Conservation (phyloP, 2,113 vertebrate genomes). For the Holacanthus passer region DNA sequence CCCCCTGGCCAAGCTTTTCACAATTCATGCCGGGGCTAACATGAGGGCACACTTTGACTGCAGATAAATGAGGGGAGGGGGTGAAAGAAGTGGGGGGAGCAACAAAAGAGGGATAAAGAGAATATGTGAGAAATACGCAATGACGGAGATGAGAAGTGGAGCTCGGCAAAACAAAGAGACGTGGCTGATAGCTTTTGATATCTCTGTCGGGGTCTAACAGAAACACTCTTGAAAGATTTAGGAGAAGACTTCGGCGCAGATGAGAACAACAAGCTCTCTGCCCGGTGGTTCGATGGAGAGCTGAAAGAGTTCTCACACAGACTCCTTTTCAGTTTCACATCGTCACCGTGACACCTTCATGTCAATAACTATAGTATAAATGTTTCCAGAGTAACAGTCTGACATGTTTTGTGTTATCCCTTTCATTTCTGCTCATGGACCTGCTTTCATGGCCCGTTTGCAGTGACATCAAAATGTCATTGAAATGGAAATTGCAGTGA, state of each 20-base stretch:
- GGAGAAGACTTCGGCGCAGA: not conserved
- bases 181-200: conserved; percentile 45
- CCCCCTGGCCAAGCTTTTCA: conserved; percentile 45
- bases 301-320: not conserved
- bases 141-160: conserved; percentile 40
- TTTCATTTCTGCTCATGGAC: not conserved
- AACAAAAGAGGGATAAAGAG: conserved; percentile 25
- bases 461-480: not conserved
- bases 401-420: not conserved
- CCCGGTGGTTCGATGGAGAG: conserved; percentile 4
- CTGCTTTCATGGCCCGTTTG: conserved; percentile 1
- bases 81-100: not conserved
- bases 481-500: conserved; percentile 6
- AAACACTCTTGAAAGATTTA: conserved; percentile 54
- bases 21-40: conserved; percentile 51
- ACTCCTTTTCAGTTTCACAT: conserved; percentile 4
- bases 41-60: conserved; percentile 37
- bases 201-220: conserved; percentile 29
- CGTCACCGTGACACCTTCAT: not conserved
- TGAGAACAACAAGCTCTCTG: conserved; percentile 25
- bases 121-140: conserved; percentile 29
- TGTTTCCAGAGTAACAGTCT: not conserved
- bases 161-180: conserved; percentile 50
- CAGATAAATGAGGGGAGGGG: conserved; percentile 22
- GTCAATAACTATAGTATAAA: not conserved